Evolutionary conservation across 2,113 vertebrate genomes (phyloP).

Genomic region (Gymnobelideus leadbeateri): DNA sequence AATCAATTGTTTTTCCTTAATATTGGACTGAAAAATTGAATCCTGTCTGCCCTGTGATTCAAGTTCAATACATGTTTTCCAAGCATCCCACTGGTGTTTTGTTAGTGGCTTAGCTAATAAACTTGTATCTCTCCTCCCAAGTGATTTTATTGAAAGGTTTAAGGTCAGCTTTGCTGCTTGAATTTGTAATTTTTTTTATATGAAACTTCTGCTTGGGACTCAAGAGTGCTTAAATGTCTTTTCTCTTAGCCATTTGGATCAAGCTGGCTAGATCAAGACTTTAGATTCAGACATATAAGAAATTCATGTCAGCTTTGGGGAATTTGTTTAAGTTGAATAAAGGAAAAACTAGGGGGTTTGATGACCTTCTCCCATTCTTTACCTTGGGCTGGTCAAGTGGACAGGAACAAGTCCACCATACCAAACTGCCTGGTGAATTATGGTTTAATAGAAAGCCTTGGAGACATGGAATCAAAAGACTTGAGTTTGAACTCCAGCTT

Average conservation of each 20-base stretch:
- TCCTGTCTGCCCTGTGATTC: background rate
- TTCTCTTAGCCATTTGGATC: background rate
- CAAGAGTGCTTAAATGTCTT: background rate
- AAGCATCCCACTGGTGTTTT: background rate
- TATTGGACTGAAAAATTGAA: background rate
- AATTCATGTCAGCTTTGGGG: background rate
- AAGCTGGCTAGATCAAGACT: background rate
- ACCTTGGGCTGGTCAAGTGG: background rate
- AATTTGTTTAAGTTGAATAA: background rate
- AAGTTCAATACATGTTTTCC: background rate
- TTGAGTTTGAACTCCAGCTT: background rate
- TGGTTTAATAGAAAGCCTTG: background rate
- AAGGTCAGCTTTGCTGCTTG: background rate
- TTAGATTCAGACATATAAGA: background rate
- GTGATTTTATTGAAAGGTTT: background rate
- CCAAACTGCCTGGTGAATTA: background rate
- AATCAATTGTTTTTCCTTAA: background rate
- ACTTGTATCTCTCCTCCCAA: background rate
- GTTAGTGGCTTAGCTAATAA: background rate
- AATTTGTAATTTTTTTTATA: background rate
- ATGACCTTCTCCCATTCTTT: background rate
- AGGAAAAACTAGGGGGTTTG: background rate
- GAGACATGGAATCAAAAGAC: background rate
- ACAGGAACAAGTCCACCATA: background rate
- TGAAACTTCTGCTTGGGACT: background rate